Percentiles rank a stretch among this genome's conserved stretches.
phyloP scores from a whole-genome alignment of 2,797 vertebrate genomes.

The Propithecus deckenii region DNA sequence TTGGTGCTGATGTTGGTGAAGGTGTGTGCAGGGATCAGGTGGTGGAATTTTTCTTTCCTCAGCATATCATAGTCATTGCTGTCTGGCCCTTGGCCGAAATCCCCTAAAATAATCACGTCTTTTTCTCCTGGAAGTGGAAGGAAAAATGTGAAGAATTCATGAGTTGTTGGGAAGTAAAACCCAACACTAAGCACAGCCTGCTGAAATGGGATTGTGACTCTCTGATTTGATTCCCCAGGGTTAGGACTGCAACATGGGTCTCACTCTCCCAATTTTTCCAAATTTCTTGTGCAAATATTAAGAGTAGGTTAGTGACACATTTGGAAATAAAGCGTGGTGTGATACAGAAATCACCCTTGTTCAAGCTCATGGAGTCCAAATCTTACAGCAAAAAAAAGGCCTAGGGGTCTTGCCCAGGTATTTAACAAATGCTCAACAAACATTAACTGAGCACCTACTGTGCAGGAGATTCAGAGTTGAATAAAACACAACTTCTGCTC shows the following conservation, averaged over 20 bases:
- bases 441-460: background rate
- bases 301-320: background rate
- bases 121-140: conserved; percentile 87
- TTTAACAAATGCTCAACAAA: background rate
- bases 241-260: fast-evolving
- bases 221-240: background rate
- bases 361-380: background rate
- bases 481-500: background rate
- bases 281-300: background rate
- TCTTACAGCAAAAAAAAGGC: background rate
- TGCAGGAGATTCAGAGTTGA: background rate
- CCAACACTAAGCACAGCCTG: fast-evolving
- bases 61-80: conserved; percentile 89
- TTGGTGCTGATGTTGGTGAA: conserved; percentile 98
- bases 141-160: background rate
- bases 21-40: conserved; percentile 88
- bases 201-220: fast-evolving
- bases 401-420: background rate
- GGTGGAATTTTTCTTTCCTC: conserved; percentile 92
- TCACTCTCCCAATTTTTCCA: background rate
- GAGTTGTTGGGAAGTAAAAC: background rate
- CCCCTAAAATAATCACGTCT: conserved; percentile 92
- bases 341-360: background rate
- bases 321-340: background rate
- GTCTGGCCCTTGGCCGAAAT: conserved; percentile 92